These are phyloP conservation scores for Neoitamus cyanurus DNA, from an alignment of 2,888 invertebrate species.

Conservation along the genomic window DNA sequence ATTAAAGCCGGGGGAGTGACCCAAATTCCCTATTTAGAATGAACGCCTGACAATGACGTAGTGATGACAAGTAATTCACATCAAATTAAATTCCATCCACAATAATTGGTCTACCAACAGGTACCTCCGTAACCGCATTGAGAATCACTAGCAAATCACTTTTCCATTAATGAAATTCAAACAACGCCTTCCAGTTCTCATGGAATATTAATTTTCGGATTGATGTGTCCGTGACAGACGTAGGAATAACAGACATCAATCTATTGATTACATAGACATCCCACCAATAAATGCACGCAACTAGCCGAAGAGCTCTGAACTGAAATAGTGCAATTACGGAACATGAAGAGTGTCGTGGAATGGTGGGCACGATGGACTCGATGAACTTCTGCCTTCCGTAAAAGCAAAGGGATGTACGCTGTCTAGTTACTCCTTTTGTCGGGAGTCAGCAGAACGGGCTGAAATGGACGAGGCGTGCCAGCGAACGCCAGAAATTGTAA, in stretches of 20 bases:
- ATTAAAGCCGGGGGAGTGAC: neutral
- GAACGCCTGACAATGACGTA: neutral
- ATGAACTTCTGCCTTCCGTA: neutral
- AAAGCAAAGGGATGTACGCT: neutral
- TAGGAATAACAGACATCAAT: neutral
- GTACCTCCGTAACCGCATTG: neutral
- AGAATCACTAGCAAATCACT: too few species aligned
- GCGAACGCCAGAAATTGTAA: neutral
- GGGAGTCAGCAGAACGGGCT: neutral
- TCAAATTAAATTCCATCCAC: neutral
- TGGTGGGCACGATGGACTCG: neutral
- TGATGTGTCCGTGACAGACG: neutral
- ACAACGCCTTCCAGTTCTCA: neutral
- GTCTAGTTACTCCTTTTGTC: neutral
- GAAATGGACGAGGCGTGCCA: neutral
- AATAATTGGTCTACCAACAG: neutral
- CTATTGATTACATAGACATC: neutral
- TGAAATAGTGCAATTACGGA: neutral
- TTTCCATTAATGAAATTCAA: slow-evolving; percentile 2
- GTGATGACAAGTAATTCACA: neutral
- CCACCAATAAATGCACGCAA: slow-evolving; percentile 18
- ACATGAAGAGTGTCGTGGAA: neutral
- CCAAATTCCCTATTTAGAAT: neutral
- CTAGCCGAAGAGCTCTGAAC: neutral
- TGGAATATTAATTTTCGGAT: neutral